These are phyloP conservation scores for Phylloscopus trochiloides DNA, from an alignment of 2,113 vertebrate genomes.

Conservation along the genomic window DNA sequence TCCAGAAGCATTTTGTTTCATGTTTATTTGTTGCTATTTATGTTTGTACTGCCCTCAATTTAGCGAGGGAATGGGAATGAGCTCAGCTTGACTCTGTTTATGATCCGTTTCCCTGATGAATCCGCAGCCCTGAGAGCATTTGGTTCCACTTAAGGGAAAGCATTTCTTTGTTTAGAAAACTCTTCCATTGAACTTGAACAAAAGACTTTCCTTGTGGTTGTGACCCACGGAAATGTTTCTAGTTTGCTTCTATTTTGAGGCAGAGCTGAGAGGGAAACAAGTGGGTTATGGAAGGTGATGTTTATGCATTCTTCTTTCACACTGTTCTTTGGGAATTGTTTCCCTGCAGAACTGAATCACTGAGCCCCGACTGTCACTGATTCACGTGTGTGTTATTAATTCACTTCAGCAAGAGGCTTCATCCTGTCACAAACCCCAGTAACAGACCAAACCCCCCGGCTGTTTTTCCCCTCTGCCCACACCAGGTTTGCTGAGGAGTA, in stretches of 20 bases:
- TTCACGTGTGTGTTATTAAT: neutral
- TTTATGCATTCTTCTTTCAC: neutral
- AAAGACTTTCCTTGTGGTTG: conserved; percentile 44
- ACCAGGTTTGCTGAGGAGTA: conserved; percentile 93
- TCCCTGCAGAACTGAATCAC: neutral
- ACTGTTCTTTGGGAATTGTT: neutral
- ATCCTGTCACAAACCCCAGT: neutral
- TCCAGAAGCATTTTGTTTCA: neutral
- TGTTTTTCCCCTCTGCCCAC: neutral
- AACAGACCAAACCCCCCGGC: fast-evolving
- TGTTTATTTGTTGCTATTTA: conserved; percentile 25
- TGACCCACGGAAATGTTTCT: conserved; percentile 32
- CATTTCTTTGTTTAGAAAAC: conserved; percentile 54
- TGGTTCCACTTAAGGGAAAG: conserved; percentile 54
- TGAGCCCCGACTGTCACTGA: neutral
- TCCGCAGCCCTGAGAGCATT: neutral
- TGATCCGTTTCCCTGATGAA: neutral
- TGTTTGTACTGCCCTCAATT: neutral
- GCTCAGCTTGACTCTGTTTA: neutral
- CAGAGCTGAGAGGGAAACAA: neutral
- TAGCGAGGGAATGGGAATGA: neutral
- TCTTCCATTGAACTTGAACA: conserved; percentile 52
- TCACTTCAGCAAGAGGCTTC: neutral
- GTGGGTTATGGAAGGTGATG: neutral
- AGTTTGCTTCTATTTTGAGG: conserved; percentile 42